Percentiles rank a stretch among this genome's conserved stretches.
Evolutionary conservation across 2,797 vertebrate species (phyloP).

Genomic region (Tapera naevia): DNA sequence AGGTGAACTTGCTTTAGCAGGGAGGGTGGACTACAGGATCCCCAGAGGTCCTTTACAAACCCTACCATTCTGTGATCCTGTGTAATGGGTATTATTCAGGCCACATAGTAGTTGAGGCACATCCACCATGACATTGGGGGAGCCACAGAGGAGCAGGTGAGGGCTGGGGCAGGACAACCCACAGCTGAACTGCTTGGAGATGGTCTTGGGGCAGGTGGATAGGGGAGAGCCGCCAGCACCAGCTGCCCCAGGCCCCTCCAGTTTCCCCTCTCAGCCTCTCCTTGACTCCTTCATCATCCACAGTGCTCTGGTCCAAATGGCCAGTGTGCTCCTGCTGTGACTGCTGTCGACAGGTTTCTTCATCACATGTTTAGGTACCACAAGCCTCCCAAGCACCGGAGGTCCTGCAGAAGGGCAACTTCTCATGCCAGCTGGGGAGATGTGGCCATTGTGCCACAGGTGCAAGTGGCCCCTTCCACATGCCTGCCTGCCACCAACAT

Average conservation of each 20-base stretch:
- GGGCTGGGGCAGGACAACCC: not conserved
- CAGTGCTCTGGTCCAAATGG: not conserved
- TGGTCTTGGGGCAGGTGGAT: too few relatives aligned
- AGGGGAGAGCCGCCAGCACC: rapidly evolving
- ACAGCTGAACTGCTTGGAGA: not conserved
- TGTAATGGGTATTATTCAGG: not conserved
- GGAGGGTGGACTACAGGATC: too few relatives aligned
- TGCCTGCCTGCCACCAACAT: rapidly evolving
- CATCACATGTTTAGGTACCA: not conserved
- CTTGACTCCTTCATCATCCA: not conserved
- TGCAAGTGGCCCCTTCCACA: not conserved
- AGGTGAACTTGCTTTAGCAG: too few relatives aligned
- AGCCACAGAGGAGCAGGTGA: not conserved
- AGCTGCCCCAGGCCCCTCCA: not conserved
- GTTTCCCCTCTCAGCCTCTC: not conserved
- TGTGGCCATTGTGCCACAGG: too few relatives aligned
- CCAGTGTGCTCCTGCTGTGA: not conserved
- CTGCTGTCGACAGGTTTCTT: not conserved
- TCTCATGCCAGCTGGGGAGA: not conserved
- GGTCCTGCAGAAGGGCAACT: not conserved
- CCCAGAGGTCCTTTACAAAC: too few relatives aligned
- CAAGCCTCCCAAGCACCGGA: not conserved
- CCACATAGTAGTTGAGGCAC: rapidly evolving
- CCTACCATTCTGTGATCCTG: too few relatives aligned
- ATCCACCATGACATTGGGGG: not conserved